A percentile compares a stretch with the other conserved stretches of the same genome.
phyloP scores from a whole-genome alignment of 2,113 vertebrate genomes.

The Tichodroma muraria region DNA sequence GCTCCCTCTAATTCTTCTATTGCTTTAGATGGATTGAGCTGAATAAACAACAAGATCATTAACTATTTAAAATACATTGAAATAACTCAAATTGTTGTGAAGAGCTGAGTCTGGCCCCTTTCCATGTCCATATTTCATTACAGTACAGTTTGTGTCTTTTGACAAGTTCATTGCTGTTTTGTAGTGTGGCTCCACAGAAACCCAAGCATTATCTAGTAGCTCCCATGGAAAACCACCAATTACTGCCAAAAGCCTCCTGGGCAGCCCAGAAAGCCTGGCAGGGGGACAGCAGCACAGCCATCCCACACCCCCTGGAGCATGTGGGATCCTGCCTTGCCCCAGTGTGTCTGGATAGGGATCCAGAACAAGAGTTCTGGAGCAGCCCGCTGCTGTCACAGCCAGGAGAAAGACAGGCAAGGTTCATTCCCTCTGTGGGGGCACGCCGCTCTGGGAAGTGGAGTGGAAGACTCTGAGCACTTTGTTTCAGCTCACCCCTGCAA shows the following conservation, averaged over 20 bases:
- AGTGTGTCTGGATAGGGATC: neutral
- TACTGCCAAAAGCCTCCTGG: neutral
- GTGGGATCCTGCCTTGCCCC: accelerated
- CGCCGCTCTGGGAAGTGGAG: neutral
- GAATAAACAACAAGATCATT: neutral
- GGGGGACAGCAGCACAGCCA: neutral
- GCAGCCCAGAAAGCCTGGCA: neutral
- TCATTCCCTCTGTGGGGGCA: neutral
- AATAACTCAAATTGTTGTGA: neutral
- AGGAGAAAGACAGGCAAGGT: neutral
- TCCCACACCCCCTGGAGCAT: neutral
- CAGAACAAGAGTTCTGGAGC: neutral
- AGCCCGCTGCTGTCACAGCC: neutral
- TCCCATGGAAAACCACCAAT: neutral
- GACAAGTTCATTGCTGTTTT: neutral
- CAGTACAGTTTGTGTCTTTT: neutral
- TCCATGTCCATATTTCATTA: neutral
- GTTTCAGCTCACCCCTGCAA: slow-evolving; percentile 22
- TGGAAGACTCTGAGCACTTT: neutral
- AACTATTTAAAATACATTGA: neutral
- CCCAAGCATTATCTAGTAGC: neutral
- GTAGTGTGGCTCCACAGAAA: neutral
- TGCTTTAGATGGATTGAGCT: neutral
- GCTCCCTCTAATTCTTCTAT: neutral
- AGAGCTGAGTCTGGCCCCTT: neutral